A percentile compares a stretch with the other conserved stretches of the same genome.
Evolutionary conservation across 2,888 invertebrate genomes (phyloP).

Genomic region (Acrobeloides nanus): DNA sequence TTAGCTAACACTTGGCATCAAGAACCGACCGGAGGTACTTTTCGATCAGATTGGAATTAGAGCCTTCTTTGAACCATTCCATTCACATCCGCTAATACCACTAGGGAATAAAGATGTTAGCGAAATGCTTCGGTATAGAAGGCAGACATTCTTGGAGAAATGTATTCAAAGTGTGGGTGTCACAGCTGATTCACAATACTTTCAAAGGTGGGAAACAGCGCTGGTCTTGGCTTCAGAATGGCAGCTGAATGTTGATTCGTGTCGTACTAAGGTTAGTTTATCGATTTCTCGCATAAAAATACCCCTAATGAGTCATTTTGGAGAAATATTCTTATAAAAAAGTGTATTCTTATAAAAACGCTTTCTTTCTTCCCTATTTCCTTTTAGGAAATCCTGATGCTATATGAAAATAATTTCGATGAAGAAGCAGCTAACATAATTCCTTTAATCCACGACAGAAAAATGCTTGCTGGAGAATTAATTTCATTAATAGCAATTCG

Average conservation of each 20-base stretch:
- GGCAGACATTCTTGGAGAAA: slow-evolving; percentile 39
- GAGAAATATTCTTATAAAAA: background rate
- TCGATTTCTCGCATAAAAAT: too few species aligned
- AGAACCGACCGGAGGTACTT: slow-evolving; percentile 20
- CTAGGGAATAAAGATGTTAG: slow-evolving; percentile 36
- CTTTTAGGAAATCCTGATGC: slow-evolving; percentile 12
- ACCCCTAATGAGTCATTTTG: too few species aligned
- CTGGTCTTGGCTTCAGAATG: slow-evolving; percentile 24
- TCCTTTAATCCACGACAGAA: background rate
- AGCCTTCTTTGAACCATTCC: slow-evolving; percentile 39
- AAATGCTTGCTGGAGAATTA: slow-evolving; percentile 1
- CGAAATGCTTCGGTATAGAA: slow-evolving; percentile 24
- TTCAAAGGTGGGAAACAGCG: slow-evolving; percentile 15
- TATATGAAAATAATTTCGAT: slow-evolving; percentile 10
- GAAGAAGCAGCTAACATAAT: slow-evolving; percentile 4
- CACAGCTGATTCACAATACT: slow-evolving; percentile 6
- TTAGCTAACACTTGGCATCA: slow-evolving; percentile 14
- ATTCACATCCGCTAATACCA: slow-evolving; percentile 45
- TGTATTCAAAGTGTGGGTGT: slow-evolving; percentile 21
- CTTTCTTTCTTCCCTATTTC: too few species aligned
- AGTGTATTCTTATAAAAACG: too few species aligned
- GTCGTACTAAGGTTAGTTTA: slow-evolving; percentile 19
- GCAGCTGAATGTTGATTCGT: slow-evolving; percentile 23
- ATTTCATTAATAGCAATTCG: background rate
- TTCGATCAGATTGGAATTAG: slow-evolving; percentile 35